These are phyloP conservation scores for Eufriesea mexicana DNA, from an alignment of 1,140 invertebrate species.

Conservation along the genomic window DNA sequence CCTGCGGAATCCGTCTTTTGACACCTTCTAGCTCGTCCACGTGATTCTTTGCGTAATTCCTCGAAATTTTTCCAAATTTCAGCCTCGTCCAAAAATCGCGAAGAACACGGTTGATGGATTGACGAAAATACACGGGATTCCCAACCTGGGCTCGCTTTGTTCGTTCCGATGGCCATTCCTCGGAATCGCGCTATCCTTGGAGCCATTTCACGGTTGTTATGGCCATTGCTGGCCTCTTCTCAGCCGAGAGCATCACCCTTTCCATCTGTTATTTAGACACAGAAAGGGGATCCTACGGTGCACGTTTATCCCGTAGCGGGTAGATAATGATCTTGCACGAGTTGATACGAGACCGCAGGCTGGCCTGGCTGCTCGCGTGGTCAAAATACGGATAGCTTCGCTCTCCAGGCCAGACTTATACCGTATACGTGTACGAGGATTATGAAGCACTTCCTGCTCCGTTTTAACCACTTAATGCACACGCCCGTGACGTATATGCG, in stretches of 20 bases:
- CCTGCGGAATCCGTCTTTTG: too few species aligned
- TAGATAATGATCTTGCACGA: conserved; percentile 42
- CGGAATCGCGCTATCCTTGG: background rate
- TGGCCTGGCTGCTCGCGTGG: background rate
- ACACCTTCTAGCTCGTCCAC: too few species aligned
- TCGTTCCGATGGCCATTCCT: background rate
- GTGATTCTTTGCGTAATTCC: too few species aligned
- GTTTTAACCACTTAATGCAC: conserved; percentile 7
- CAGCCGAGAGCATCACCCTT: conserved; percentile 25
- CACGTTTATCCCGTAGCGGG: conserved; percentile 12
- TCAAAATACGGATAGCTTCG: background rate
- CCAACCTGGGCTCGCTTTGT: too few species aligned
- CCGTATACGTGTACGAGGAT: background rate
- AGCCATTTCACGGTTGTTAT: conserved; percentile 2
- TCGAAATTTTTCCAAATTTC: too few species aligned
- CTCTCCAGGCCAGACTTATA: background rate
- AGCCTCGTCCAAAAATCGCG: too few species aligned
- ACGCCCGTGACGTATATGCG: background rate
- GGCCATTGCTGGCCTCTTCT: conserved; percentile 14
- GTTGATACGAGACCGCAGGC: conserved; percentile 13
- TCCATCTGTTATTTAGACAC: conserved; percentile 55
- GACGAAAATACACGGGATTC: too few species aligned
- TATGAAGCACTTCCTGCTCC: conserved; percentile 9
- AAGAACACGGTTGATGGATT: too few species aligned
- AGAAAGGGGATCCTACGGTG: conserved; percentile 12